phyloP scores from a whole-genome alignment of 2,797 vertebrate genomes.

The Anguilla marmorata region DNA sequence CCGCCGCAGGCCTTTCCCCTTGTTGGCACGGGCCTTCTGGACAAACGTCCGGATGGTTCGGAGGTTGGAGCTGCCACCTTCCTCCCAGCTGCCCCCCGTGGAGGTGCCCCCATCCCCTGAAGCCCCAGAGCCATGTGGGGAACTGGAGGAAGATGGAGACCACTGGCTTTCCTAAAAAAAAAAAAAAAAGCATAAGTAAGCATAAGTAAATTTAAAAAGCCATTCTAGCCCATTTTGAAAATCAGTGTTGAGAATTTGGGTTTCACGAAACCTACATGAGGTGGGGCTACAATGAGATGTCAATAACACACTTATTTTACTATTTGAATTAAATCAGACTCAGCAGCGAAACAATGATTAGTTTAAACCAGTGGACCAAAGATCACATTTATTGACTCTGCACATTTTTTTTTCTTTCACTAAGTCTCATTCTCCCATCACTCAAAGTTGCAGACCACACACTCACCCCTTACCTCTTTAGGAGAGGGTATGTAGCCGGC shows the following conservation, averaged over 20 bases:
- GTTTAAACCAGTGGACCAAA: neutral
- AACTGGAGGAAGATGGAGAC: constrained; percentile 65
- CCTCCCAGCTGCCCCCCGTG: constrained; percentile 64
- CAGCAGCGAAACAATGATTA: neutral
- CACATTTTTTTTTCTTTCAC: no score
- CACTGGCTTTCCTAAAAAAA: constrained; percentile 59
- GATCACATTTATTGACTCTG: no score
- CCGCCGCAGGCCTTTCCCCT: constrained; percentile 57
- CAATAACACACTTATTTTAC: no score
- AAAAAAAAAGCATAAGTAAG: neutral
- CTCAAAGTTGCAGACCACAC: no score
- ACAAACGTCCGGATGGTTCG: constrained; percentile 70
- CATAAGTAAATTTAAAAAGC: neutral
- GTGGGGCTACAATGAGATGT: no score
- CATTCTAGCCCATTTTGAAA: neutral
- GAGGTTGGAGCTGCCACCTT: constrained; percentile 58
- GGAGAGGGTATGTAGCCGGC: constrained; percentile 88
- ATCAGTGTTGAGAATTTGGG: no score
- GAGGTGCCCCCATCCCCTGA: constrained; percentile 56
- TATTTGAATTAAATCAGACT: no score
- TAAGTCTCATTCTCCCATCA: no score
- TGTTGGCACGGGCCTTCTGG: constrained; percentile 67
- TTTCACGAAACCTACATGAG: no score
- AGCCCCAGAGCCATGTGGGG: constrained; percentile 38
- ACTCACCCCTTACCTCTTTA: constrained; percentile 76